A percentile compares a stretch with the other conserved stretches of the same genome.
phyloP scores from a whole-genome alignment of 2,888 invertebrate species.

The Hyles lineata region DNA sequence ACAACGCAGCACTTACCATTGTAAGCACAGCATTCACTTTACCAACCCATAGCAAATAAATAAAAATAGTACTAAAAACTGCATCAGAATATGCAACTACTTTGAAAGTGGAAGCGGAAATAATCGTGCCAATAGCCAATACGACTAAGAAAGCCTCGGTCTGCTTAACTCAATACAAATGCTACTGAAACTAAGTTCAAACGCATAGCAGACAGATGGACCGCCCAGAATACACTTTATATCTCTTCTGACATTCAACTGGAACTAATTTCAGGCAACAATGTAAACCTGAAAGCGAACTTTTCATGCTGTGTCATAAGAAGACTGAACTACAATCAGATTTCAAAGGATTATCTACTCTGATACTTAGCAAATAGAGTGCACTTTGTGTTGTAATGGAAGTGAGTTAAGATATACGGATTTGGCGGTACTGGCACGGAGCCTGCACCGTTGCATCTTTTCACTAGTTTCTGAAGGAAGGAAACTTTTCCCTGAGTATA shows the following conservation, averaged over 20 bases:
- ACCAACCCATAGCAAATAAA: no score
- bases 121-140: constrained; percentile 4
- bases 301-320: constrained; percentile 44
- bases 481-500: constrained; percentile 57
- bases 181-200: constrained; percentile 27
- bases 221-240: constrained; percentile 55
- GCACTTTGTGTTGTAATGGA: constrained; percentile 38
- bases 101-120: background rate
- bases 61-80: no score
- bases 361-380: constrained; percentile 41
- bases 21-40: no score
- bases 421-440: constrained; percentile 37
- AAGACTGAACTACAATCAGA: constrained; percentile 33
- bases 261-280: constrained; percentile 71
- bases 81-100: background rate
- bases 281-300: constrained; percentile 65
- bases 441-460: constrained; percentile 65
- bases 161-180: constrained; percentile 2
- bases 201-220: constrained; percentile 46
- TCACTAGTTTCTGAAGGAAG: constrained; percentile 53
- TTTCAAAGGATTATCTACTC: constrained; percentile 43
- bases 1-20: no score
- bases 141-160: constrained; percentile 4
- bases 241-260: constrained; percentile 67
- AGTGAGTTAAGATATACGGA: constrained; percentile 38